Percentiles rank a stretch among this genome's conserved stretches.
These are phyloP conservation scores for Leptinotarsa texana DNA, from an alignment of 1,140 invertebrate genomes.

Conservation along the genomic window DNA sequence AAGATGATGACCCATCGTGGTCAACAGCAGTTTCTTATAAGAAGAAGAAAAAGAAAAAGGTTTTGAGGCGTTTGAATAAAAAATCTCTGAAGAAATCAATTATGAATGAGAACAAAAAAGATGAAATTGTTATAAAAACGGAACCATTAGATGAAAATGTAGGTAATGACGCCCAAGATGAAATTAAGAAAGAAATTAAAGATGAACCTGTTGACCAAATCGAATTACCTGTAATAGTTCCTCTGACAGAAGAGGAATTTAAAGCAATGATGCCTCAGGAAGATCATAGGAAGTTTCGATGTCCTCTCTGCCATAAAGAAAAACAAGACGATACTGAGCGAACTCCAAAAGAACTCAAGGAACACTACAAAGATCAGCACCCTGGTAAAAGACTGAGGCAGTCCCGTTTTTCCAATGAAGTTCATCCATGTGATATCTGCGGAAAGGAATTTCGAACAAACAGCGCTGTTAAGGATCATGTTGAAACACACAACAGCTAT, in stretches of 20 bases:
- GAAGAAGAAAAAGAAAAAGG: constrained; percentile 15
- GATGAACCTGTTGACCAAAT: constrained; percentile 21
- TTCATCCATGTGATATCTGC: constrained; percentile 72
- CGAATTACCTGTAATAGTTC: constrained; percentile 16
- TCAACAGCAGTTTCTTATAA: not conserved
- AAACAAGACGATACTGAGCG: constrained; percentile 37
- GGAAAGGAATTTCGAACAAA: constrained; percentile 60
- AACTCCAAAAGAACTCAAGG: constrained; percentile 36
- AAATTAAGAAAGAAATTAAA: constrained; percentile 20
- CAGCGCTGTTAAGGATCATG: constrained; percentile 49
- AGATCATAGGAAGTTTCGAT: constrained; percentile 33
- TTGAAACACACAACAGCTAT: constrained; percentile 63
- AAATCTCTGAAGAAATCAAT: not conserved
- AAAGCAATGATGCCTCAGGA: constrained; percentile 31
- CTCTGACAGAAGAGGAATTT: constrained; percentile 27
- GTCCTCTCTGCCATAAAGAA: constrained; percentile 36
- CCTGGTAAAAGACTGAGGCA: constrained; percentile 41
- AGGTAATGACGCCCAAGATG: not conserved
- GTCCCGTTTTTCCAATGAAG: constrained; percentile 49
- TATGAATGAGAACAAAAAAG: not conserved
- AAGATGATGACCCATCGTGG: constrained; percentile 18
- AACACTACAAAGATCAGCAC: constrained; percentile 41
- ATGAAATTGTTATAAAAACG: constrained; percentile 8
- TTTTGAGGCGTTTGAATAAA: not conserved
- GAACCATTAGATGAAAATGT: constrained; percentile 13